Evolutionary conservation across 2,113 vertebrate genomes (phyloP).

Genomic region (Colaptes auratus): DNA sequence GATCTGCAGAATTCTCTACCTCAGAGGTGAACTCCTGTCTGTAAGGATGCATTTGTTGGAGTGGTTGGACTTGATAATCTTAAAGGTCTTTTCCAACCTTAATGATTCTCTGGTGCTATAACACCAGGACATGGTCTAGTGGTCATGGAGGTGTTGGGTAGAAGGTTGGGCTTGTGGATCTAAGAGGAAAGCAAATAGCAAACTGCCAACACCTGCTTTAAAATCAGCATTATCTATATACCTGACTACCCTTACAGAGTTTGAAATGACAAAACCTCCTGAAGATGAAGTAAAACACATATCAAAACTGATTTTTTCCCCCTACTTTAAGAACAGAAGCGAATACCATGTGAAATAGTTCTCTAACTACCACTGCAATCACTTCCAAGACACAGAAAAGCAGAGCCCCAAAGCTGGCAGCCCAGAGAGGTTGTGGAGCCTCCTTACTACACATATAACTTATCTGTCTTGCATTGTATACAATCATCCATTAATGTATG

Average conservation of each 20-base stretch:
- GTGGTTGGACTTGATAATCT: background rate
- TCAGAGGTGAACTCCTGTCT: background rate
- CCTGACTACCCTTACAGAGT: background rate
- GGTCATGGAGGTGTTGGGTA: too few relatives aligned
- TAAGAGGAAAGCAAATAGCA: background rate
- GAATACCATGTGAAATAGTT: background rate
- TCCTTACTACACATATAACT: background rate
- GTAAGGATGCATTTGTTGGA: background rate
- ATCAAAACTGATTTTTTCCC: background rate
- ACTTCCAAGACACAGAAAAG: background rate
- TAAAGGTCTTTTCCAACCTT: too few relatives aligned
- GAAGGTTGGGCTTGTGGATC: too few relatives aligned
- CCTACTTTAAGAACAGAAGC: background rate
- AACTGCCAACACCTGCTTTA: background rate
- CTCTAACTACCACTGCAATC: background rate
- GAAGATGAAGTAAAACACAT: background rate
- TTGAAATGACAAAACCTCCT: background rate
- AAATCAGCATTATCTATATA: background rate
- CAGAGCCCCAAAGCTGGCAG: too few relatives aligned
- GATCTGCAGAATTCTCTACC: background rate
- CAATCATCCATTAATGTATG: background rate
- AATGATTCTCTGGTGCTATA: too few relatives aligned
- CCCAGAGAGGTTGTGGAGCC: background rate
- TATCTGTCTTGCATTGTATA: background rate
- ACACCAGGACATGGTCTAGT: too few relatives aligned